A percentile compares a stretch with the other conserved stretches of the same genome.
Conservation (phyloP, 2,888 invertebrate species). For the Melitaea athalia region DNA sequence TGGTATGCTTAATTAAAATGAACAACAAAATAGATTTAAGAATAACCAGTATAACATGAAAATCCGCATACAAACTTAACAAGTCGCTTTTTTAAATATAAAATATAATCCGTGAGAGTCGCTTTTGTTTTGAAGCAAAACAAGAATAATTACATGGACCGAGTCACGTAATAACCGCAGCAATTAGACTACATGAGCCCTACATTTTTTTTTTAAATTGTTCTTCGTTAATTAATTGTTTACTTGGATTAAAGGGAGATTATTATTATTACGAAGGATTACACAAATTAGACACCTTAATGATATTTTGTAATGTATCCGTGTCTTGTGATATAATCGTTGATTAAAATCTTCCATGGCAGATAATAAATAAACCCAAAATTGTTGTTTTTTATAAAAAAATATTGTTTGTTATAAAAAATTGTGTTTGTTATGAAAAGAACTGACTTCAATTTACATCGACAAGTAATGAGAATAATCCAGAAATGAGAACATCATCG, state of each 20-base stretch:
- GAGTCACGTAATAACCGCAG: slow-evolving; percentile 28
- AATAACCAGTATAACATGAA: neutral
- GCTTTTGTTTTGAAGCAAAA: slow-evolving; percentile 27
- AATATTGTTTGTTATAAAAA: too few species aligned
- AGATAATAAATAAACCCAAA: too few species aligned
- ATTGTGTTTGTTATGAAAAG: too few species aligned
- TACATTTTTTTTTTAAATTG: slow-evolving; percentile 21
- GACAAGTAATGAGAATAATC: too few species aligned
- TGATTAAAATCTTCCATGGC: too few species aligned
- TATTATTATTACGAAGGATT: neutral
- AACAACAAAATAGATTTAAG: neutral
- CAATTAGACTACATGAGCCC: slow-evolving; percentile 21
- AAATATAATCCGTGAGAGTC: neutral
- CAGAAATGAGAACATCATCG: too few species aligned
- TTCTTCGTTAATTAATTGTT: slow-evolving; percentile 10
- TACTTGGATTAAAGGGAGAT: slow-evolving; percentile 1
- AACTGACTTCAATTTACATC: too few species aligned
- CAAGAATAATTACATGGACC: slow-evolving; percentile 21
- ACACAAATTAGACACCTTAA: neutral
- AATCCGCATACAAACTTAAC: neutral
- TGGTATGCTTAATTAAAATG: neutral
- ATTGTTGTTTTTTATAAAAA: too few species aligned
- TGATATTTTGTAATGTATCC: too few species aligned
- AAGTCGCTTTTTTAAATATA: neutral
- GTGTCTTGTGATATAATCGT: too few species aligned